Evolutionary conservation across 2,888 invertebrate species (phyloP).

Genomic region (Erebia epiphron): DNA sequence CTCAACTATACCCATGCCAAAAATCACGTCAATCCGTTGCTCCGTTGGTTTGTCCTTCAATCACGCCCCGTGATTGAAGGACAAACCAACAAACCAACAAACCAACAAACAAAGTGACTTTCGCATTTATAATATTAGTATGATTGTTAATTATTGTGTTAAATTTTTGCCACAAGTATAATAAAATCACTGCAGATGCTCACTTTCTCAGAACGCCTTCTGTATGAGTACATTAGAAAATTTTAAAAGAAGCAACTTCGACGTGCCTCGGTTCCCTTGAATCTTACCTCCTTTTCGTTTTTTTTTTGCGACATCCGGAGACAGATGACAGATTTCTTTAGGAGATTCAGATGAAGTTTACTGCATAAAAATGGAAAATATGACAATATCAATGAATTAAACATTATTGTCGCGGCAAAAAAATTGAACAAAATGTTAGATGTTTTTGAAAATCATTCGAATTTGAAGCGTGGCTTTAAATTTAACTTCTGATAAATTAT

Average conservation of each 20-base stretch:
- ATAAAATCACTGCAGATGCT: too few species aligned
- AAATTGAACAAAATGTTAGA: constrained; percentile 27
- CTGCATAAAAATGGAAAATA: constrained; percentile 30
- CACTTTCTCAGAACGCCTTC: not conserved
- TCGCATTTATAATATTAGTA: too few species aligned
- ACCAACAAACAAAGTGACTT: too few species aligned
- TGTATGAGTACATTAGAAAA: constrained; percentile 18
- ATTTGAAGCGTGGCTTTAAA: constrained; percentile 27
- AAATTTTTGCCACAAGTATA: too few species aligned
- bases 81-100: too few species aligned
- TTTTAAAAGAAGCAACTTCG: not conserved
- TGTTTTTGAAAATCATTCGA: constrained; percentile 23
- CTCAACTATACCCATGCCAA: too few species aligned
- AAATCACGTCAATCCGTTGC: too few species aligned
- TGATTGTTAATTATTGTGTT: too few species aligned
- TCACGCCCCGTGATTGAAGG: too few species aligned
- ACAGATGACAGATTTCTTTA: constrained; percentile 27
- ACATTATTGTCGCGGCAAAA: constrained; percentile 26
- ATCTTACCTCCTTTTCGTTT: not conserved
- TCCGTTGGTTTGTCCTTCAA: too few species aligned
- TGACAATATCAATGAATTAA: constrained; percentile 33
- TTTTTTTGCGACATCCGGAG: constrained; percentile 16
- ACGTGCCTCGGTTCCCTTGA: not conserved
- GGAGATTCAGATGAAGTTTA: constrained; percentile 29
- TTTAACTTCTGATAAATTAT: constrained; percentile 34